A percentile compares a stretch with the other conserved stretches of the same genome.
These are phyloP conservation scores for Sarcophaga variegata DNA, from an alignment of 2,888 invertebrate species.

Conservation along the genomic window DNA sequence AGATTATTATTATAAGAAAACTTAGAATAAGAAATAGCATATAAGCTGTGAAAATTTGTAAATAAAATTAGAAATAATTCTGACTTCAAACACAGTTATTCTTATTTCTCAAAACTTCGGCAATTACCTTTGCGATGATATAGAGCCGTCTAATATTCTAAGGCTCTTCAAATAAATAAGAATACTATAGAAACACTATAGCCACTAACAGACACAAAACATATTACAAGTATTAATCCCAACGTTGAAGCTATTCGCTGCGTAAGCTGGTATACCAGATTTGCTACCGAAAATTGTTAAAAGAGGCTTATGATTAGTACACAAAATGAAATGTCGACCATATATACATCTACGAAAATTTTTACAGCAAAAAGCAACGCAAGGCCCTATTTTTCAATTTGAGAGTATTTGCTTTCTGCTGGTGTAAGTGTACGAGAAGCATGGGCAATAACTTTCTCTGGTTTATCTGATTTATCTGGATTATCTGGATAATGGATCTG, in stretches of 20 bases:
- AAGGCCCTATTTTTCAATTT: conserved; percentile 49
- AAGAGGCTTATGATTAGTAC: conserved; percentile 60
- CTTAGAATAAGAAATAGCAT: too few species aligned
- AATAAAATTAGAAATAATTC: too few species aligned
- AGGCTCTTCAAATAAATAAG: too few species aligned
- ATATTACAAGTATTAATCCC: background rate
- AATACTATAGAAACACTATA: too few species aligned
- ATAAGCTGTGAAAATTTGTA: too few species aligned
- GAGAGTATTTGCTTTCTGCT: conserved; percentile 43
- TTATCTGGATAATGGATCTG: conserved; percentile 74
- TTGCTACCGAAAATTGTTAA: conserved; percentile 32
- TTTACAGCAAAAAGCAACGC: conserved; percentile 47
- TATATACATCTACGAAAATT: conserved; percentile 59
- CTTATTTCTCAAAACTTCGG: too few species aligned
- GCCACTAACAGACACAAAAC: too few species aligned
- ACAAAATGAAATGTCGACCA: conserved; percentile 16
- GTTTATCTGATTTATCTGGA: conserved; percentile 74
- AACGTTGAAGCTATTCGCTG: conserved; percentile 13
- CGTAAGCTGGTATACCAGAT: background rate
- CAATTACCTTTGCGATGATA: too few species aligned
- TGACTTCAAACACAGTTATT: too few species aligned
- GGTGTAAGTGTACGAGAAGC: conserved; percentile 63
- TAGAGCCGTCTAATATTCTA: too few species aligned
- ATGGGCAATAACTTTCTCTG: conserved; percentile 74
- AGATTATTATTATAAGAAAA: too few species aligned